phyloP scores from a whole-genome alignment of 37 sponge, comb jelly and placozoan genomes.

The Geodia barretti region DNA sequence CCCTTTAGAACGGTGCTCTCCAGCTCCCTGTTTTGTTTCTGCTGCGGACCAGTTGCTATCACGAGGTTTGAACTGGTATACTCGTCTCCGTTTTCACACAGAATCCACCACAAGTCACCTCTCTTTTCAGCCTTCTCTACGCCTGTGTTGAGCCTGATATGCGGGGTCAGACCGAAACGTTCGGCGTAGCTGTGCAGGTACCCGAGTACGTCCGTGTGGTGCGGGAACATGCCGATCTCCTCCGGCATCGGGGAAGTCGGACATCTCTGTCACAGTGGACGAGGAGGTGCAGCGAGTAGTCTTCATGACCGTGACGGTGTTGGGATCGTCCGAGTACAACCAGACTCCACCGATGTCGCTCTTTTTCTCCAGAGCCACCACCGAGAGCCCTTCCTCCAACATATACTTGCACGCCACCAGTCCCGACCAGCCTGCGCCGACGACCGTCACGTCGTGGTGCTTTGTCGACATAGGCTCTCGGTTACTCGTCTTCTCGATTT shows the following conservation, averaged over 20 bases:
- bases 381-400: conserved; percentile 89
- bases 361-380: conserved; percentile 80
- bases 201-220: conserved; percentile 64
- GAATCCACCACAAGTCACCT: conserved; percentile 49
- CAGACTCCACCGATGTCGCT: conserved; percentile 90
- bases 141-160: conserved; percentile 64
- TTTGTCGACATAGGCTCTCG: not conserved
- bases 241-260: conserved; percentile 94
- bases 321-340: conserved; percentile 78
- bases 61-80: conserved; percentile 64
- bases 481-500: no score
- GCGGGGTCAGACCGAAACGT: conserved; percentile 65
- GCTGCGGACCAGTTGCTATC: conserved; percentile 55
- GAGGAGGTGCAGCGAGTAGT: conserved; percentile 68
- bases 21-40: conserved; percentile 52
- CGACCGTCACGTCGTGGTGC: conserved; percentile 89
- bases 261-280: conserved; percentile 80
- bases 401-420: conserved; percentile 81
- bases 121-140: conserved; percentile 62
- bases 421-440: conserved; percentile 94
- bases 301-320: conserved; percentile 76
- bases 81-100: conserved; percentile 22
- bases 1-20: conserved; percentile 29
- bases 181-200: conserved; percentile 79
- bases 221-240: conserved; percentile 78